These are phyloP conservation scores for Ivindomyrus marchei DNA, from an alignment of 2,113 vertebrate genomes.

Conservation along the genomic window DNA sequence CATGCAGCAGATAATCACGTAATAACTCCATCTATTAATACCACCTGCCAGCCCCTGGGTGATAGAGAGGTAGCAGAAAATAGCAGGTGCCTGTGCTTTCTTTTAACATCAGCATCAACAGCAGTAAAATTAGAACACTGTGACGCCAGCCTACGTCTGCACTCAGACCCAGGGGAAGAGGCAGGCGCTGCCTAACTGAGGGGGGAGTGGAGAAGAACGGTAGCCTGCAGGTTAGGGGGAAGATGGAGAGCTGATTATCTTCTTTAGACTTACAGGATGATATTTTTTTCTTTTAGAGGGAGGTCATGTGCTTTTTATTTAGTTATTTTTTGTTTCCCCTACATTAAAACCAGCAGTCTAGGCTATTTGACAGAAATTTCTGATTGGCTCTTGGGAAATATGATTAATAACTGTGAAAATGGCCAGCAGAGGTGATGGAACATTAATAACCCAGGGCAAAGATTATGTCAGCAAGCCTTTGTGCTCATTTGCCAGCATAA, in stretches of 20 bases:
- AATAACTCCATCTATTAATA: constrained; percentile 62
- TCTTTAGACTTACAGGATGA: neutral
- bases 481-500: neutral
- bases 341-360: neutral
- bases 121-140: constrained; percentile 87
- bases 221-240: constrained; percentile 15
- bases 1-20: constrained; percentile 46
- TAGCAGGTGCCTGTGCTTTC: constrained; percentile 86
- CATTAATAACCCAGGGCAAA: neutral
- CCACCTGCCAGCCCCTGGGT: constrained; percentile 48
- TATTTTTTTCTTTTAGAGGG: neutral
- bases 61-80: constrained; percentile 68
- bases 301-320: neutral
- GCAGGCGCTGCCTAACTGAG: constrained; percentile 60
- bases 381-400: neutral
- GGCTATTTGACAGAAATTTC: neutral
- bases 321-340: neutral
- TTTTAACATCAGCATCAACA: constrained; percentile 86
- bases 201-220: constrained; percentile 13
- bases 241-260: neutral
- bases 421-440: neutral
- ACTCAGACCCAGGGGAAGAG: constrained; percentile 69
- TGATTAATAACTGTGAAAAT: neutral
- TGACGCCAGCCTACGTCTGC: constrained; percentile 88
- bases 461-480: neutral